Evolutionary conservation across 2,888 invertebrate genomes (phyloP), one percentile per base, ranked within the genome.

Genomic region (Lochmaea capreae): DNA sequence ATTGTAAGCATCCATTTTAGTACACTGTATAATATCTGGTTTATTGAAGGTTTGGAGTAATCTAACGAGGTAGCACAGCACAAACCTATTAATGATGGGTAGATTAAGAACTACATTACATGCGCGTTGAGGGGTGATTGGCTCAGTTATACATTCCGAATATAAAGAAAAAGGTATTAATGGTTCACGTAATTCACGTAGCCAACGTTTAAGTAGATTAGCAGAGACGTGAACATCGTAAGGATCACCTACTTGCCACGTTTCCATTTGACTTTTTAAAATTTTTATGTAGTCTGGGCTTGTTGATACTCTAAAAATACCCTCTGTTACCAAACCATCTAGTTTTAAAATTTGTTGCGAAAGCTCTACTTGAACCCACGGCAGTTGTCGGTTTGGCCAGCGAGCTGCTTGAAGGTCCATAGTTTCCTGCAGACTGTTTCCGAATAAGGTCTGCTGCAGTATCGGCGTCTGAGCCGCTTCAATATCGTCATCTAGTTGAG

Each of bases 1-100:
- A 89, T 99, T 99, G 77, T 96, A 96, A 1, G 97, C 97, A 88
- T 99, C 98, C 98, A 99, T 99, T 90, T 98, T 98, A 52, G 98
- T 98, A 82, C 95, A 93, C 81, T 92, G 92, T 75, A 96, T 96
- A 85, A 97, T 96, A 86, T 97, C 97, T n/a, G 95, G 92, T 79
- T 94, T 93, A 76, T 96, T 94, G 89, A 98, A 98, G 85, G 96
- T 95, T 93, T 97, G 92, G 77, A 93, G 89, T 86, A 92, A 92
- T 83, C 91, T 89, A 87, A 93, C 62, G 82, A 93, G 87, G 87
- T 93, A 93, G 81, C 92, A 92, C 79, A 93, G 89, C 83, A 93
- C 98, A 84, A 95, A 91, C 85, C 95, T 91, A 89, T 99, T 97
- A 81, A 97, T 90, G 76, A 94, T 93, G 68, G 98, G 97, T 84